These are phyloP conservation scores for Pocillopora verrucosa DNA, from an alignment of 64 coral and sea anemone species.

Conservation along the genomic window DNA sequence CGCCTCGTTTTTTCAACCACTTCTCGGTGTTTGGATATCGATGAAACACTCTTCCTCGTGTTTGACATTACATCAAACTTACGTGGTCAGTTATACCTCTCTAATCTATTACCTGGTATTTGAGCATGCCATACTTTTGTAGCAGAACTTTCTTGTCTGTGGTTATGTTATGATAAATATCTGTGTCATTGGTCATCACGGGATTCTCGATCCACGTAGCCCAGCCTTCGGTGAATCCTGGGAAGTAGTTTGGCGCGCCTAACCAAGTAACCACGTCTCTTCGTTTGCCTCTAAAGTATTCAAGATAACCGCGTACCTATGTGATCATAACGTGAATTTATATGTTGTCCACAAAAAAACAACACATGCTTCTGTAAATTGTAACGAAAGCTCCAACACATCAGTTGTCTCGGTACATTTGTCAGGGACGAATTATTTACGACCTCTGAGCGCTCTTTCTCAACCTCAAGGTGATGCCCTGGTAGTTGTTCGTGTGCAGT, in stretches of 20 bases:
- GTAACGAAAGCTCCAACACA: no score
- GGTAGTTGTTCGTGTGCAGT: constrained; percentile 53
- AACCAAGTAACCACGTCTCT: constrained; percentile 32
- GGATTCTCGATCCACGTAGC: constrained; percentile 44
- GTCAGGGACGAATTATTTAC: no score
- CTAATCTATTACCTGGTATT: constrained; percentile 58
- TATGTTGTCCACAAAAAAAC: no score
- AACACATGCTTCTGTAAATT: no score
- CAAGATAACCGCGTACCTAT: constrained; percentile 12
- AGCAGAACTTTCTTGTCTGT: constrained; percentile 8
- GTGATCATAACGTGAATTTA: neutral
- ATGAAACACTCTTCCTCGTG: no score
- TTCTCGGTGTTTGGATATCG: no score
- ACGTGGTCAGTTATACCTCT: no score
- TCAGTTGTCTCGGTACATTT: no score
- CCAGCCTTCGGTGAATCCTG: constrained; percentile 59
- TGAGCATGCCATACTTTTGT: constrained; percentile 48
- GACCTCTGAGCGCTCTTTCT: neutral
- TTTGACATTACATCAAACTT: no score
- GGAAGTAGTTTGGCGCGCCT: constrained; percentile 1
- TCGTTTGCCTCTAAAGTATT: neutral
- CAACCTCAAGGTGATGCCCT: constrained; percentile 43
- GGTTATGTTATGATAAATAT: constrained; percentile 16
- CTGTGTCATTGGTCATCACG: constrained; percentile 19
- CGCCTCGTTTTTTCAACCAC: no score